phyloP scores from a whole-genome alignment of 1,140 invertebrate species.

The Euschistus heros region DNA sequence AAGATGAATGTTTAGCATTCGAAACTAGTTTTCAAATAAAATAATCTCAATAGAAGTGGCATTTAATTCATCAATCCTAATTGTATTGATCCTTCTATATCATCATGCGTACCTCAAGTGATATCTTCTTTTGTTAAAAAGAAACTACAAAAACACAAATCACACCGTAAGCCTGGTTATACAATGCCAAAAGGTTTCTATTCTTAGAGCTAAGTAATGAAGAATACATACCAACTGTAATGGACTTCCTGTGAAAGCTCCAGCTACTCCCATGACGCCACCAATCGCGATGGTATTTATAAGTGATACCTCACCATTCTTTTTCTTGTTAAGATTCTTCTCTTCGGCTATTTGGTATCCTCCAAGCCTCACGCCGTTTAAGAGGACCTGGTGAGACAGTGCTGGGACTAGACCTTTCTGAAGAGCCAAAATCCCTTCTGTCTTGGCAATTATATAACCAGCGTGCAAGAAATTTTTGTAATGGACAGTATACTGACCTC shows the following conservation, averaged over 20 bases:
- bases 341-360: slow-evolving; percentile 60
- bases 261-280: slow-evolving; percentile 59
- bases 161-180: too few relatives aligned
- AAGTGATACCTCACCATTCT: slow-evolving; percentile 57
- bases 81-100: too few relatives aligned
- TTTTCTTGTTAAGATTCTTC: slow-evolving; percentile 53
- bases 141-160: too few relatives aligned
- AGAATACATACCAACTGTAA: slow-evolving; percentile 58
- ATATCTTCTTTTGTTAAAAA: too few relatives aligned
- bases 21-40: too few relatives aligned
- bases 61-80: too few relatives aligned
- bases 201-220: background rate
- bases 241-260: slow-evolving; percentile 65
- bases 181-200: background rate
- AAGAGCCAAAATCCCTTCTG: slow-evolving; percentile 60
- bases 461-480: slow-evolving; percentile 59
- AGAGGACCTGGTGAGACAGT: slow-evolving; percentile 55
- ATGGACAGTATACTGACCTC: slow-evolving; percentile 48
- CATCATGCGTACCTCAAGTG: too few relatives aligned
- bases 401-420: slow-evolving; percentile 83
- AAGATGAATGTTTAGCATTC: too few relatives aligned
- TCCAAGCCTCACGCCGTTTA: slow-evolving; percentile 63
- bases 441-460: slow-evolving; percentile 49
- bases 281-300: slow-evolving; percentile 54
- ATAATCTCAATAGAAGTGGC: too few relatives aligned